These are phyloP conservation scores for Crepidodera aurea DNA, from an alignment of 2,888 invertebrate species.

Conservation along the genomic window DNA sequence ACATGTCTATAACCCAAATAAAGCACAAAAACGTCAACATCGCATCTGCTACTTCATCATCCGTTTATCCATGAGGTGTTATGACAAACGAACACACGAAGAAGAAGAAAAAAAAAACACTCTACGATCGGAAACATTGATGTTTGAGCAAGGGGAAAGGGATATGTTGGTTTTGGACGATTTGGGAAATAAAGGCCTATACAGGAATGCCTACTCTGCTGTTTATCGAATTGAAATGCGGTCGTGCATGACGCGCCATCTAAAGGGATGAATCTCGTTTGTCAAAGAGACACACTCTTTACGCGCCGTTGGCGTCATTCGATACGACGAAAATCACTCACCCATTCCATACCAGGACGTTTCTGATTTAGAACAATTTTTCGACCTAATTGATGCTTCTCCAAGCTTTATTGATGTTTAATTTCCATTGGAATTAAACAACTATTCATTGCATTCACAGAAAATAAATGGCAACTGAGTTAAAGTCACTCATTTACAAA, in stretches of 20 bases:
- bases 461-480: too few species aligned
- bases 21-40: too few species aligned
- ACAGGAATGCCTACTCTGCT: constrained; percentile 29
- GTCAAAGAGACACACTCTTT: constrained; percentile 36
- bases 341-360: background rate
- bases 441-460: too few species aligned
- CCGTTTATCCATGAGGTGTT: too few species aligned
- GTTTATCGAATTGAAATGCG: constrained; percentile 37
- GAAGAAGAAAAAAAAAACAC: background rate
- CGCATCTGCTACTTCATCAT: too few species aligned
- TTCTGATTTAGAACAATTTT: too few species aligned
- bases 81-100: too few species aligned
- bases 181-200: constrained; percentile 16
- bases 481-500: too few species aligned
- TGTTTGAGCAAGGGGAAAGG: background rate
- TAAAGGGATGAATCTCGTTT: constrained; percentile 37
- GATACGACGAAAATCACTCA: background rate
- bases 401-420: too few species aligned
- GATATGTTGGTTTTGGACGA: constrained; percentile 2
- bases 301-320: constrained; percentile 15
- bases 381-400: too few species aligned
- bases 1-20: too few species aligned
- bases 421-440: too few species aligned
- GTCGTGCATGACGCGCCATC: constrained; percentile 35
- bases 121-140: background rate